A percentile compares a stretch with the other conserved stretches of the same genome.
Evolutionary conservation across 2,113 vertebrate genomes (phyloP).

Genomic region (Pachypanchax playfairii): DNA sequence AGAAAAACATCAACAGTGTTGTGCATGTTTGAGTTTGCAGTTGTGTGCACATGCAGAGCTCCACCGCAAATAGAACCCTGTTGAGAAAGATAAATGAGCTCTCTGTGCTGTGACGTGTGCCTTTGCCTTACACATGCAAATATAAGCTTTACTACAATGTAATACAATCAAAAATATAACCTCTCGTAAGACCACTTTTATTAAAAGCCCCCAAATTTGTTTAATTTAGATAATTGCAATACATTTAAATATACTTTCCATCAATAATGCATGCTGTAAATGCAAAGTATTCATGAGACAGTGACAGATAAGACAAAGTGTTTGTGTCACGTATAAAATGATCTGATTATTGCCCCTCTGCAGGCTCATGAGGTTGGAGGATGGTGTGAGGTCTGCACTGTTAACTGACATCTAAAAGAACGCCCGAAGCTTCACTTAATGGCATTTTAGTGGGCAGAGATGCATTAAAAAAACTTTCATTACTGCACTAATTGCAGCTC

Average conservation of each 20-base stretch:
- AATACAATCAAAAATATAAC: constrained; percentile 52
- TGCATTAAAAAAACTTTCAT: constrained; percentile 7
- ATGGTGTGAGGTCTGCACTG: too few relatives aligned
- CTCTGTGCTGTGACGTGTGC: constrained; percentile 4
- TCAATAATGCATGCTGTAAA: constrained; percentile 24
- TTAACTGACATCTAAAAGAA: constrained; percentile 23
- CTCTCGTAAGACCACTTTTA: background rate
- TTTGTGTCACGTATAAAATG: background rate
- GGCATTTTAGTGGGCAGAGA: constrained; percentile 15
- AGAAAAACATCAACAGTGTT: background rate
- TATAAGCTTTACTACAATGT: constrained; percentile 30
- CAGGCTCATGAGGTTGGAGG: too few relatives aligned
- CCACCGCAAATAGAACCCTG: constrained; percentile 32
- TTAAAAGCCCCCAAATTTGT: background rate
- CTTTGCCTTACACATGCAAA: constrained; percentile 26
- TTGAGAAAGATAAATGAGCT: constrained; percentile 42
- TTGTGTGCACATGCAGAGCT: too few relatives aligned
- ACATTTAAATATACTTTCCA: constrained; percentile 13
- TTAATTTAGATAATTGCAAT: background rate
- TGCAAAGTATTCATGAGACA: constrained; percentile 13
- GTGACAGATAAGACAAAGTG: background rate
- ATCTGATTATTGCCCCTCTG: background rate
- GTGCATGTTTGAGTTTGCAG: constrained; percentile 15
- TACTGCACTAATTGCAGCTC: constrained; percentile 8
- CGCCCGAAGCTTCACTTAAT: constrained; percentile 23